These are phyloP conservation scores for Burhinus oedicnemus DNA, from an alignment of 2,113 vertebrate genomes.

Conservation along the genomic window DNA sequence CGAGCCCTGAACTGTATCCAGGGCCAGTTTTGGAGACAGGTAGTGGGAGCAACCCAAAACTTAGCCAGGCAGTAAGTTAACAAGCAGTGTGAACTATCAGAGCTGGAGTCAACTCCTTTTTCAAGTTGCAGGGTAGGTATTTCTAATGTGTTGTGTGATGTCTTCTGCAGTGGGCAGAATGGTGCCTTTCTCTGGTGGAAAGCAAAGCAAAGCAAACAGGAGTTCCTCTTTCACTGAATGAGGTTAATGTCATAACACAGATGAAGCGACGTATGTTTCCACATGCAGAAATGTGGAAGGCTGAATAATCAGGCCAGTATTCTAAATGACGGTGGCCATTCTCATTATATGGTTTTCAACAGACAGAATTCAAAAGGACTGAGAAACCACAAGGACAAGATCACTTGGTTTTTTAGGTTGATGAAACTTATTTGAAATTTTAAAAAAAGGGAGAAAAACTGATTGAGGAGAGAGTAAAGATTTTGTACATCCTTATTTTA, in stretches of 20 bases:
- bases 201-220: background rate
- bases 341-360: background rate
- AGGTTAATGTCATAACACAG: background rate
- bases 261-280: background rate
- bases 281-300: background rate
- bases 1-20: accelerated
- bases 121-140: background rate
- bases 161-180: background rate
- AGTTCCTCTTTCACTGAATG: background rate
- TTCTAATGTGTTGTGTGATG: background rate
- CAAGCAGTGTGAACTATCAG: background rate
- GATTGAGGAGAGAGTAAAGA: background rate
- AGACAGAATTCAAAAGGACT: background rate
- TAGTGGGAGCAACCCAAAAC: background rate
- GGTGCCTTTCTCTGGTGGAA: background rate
- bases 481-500: background rate
- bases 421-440: background rate
- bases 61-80: background rate
- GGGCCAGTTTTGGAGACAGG: background rate
- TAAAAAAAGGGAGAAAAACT: background rate
- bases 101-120: background rate
- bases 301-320: background rate
- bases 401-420: background rate
- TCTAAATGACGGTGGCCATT: background rate
- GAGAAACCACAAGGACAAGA: background rate